phyloP scores from a whole-genome alignment of 2,113 vertebrate species.

The Xenopus borealis region DNA sequence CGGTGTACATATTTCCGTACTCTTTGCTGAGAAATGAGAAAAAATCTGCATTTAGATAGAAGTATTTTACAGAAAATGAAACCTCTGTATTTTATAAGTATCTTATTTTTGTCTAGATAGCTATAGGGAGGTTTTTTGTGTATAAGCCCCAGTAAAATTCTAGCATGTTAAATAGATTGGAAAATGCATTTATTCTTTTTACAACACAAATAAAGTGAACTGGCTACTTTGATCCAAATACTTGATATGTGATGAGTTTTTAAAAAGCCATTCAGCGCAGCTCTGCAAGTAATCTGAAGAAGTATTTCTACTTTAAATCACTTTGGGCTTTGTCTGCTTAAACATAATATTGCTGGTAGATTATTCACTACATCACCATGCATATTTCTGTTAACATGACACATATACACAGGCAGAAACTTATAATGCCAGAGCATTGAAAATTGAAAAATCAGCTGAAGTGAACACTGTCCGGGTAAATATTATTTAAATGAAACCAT shows the following conservation, averaged over 20 bases:
- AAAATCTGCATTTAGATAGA: constrained; percentile 67
- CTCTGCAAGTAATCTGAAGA: constrained; percentile 34
- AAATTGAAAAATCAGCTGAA: neutral
- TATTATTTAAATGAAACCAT: neutral
- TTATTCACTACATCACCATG: constrained; percentile 17
- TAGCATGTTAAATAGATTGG: constrained; percentile 40
- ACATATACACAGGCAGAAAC: neutral
- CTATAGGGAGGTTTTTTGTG: constrained; percentile 38
- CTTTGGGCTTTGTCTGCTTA: constrained; percentile 40
- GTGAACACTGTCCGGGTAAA: neutral
- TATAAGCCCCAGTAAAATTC: constrained; percentile 42
- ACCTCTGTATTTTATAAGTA: constrained; percentile 52
- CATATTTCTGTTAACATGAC: constrained; percentile 29
- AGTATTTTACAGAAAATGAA: constrained; percentile 51
- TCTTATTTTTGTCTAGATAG: constrained; percentile 33
- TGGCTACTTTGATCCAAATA: constrained; percentile 14
- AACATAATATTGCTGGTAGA: constrained; percentile 38
- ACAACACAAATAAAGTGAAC: constrained; percentile 31
- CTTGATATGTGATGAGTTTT: constrained; percentile 30
- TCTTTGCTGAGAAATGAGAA: constrained; percentile 48
- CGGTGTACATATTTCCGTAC: constrained; percentile 51
- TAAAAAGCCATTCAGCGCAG: constrained; percentile 19
- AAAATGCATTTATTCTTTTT: constrained; percentile 38
- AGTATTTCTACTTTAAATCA: constrained; percentile 39
- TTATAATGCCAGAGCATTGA: neutral